Percentiles rank a stretch among this genome's conserved stretches.
These are phyloP conservation scores for Malurus melanocephalus DNA, from an alignment of 2,113 vertebrate species.

Conservation along the genomic window DNA sequence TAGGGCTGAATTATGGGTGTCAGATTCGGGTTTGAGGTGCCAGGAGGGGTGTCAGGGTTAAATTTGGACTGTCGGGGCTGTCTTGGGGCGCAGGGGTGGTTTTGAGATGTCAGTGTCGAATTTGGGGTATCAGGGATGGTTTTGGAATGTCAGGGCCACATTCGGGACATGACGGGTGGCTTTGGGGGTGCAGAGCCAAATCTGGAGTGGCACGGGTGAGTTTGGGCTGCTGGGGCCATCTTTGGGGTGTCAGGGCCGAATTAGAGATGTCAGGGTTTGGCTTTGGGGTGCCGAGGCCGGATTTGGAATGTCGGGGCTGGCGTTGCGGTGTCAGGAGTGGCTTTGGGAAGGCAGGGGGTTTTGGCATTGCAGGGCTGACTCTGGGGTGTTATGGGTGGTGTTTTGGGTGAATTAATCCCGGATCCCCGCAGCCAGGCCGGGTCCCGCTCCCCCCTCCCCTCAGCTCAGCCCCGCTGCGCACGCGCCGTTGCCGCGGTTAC, in stretches of 20 bases:
- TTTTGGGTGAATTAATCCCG: background rate
- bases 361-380: background rate
- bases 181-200: background rate
- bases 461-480: background rate
- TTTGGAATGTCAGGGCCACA: background rate
- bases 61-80: background rate
- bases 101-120: background rate
- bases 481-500: background rate
- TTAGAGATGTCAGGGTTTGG: background rate
- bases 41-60: background rate
- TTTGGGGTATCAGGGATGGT: background rate
- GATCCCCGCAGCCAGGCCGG: accelerated
- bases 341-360: background rate
- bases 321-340: background rate
- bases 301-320: too few relatives aligned
- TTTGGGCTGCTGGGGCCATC: background rate
- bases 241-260: background rate
- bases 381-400: too few relatives aligned
- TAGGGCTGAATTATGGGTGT: too few relatives aligned
- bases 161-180: background rate
- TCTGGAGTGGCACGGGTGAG: background rate
- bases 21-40: too few relatives aligned
- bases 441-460: too few relatives aligned
- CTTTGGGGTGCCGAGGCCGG: too few relatives aligned
- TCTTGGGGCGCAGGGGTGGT: background rate